Percentiles rank a stretch among this genome's conserved stretches.
Evolutionary conservation across 2,113 vertebrate genomes (phyloP).

Genomic region (Psittacara wagleri): DNA sequence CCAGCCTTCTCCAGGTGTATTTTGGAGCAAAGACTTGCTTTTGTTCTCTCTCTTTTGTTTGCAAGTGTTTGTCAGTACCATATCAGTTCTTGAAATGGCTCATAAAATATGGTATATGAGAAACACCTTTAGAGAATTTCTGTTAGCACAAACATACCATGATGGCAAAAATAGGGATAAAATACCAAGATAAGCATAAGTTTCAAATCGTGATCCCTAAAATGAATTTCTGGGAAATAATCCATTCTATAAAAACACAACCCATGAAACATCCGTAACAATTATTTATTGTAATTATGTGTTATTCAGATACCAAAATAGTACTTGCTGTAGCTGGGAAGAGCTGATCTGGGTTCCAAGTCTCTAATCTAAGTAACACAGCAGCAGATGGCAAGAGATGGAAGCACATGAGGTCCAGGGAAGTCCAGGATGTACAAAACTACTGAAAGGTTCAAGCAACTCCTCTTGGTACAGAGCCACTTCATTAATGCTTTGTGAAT

Average conservation of each 20-base stretch:
- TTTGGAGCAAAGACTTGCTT: neutral
- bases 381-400: neutral
- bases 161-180: neutral
- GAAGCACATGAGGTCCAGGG: neutral
- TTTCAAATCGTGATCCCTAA: neutral
- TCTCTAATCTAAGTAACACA: neutral
- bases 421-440: neutral
- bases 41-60: neutral
- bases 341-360: neutral
- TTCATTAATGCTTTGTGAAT: neutral
- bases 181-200: neutral
- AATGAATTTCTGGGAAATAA: neutral
- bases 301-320: neutral
- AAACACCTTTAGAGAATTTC: constrained; percentile 20
- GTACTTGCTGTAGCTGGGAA: neutral
- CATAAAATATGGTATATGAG: neutral
- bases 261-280: neutral
- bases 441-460: neutral
- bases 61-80: neutral
- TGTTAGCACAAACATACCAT: neutral
- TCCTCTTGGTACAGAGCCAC: neutral
- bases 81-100: constrained; percentile 23
- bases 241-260: neutral
- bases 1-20: neutral
- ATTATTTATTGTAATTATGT: constrained; percentile 15